Base-by-base conservation (phyloP, 2,888 invertebrate genomes). In the Pharmacophagus antenor region DNA sequence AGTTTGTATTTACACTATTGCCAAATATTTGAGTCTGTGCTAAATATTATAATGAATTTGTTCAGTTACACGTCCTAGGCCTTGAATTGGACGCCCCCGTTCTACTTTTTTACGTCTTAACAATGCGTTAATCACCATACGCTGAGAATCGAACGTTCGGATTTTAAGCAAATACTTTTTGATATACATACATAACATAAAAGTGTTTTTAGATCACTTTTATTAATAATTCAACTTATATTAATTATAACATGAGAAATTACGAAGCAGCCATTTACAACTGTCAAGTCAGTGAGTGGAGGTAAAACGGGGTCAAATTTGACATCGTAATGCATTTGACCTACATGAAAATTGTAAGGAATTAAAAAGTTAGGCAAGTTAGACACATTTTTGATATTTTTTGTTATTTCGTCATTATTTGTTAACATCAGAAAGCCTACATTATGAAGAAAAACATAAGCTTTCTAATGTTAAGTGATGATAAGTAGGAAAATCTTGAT, bases 51-150 rank as follows among this genome's bases (percentile, higher is more conserved):
- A 81, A 82, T 77, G 79, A 79, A 81, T 85, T 82, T 79, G 81
- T 82, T 80, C 76, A 77, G 80, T 76, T 75, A 79, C n/a, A n/a
- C 77, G 77, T 82, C 74, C 76, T 69, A 76, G 75, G 78, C 88
- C 88, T 86, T 86, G 84, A 73, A 80, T 80, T 80, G 80, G 79
- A 81, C 80, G 85, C 85, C 85, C 87, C 86, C 71, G 85, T 86
- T 83, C 86, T 82, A 87, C 84, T 86, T 86, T 85, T 77, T 80
- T 82, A 85, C 79, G 82, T 86, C 82, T 84, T 79, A 82, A 84
- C 84, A 84, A 85, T 82, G 74, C 76, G 73, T 84, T 82, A 83
- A 85, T 83, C 80, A 85, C 79, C 73, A 80, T 76, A 77, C 76
- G 79, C 76, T 46, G 52, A 25, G 47, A 61, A 42, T 55, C 44